Base-by-base conservation (phyloP, 2,797 vertebrate genomes). In the Capromys pilorides region DNA sequence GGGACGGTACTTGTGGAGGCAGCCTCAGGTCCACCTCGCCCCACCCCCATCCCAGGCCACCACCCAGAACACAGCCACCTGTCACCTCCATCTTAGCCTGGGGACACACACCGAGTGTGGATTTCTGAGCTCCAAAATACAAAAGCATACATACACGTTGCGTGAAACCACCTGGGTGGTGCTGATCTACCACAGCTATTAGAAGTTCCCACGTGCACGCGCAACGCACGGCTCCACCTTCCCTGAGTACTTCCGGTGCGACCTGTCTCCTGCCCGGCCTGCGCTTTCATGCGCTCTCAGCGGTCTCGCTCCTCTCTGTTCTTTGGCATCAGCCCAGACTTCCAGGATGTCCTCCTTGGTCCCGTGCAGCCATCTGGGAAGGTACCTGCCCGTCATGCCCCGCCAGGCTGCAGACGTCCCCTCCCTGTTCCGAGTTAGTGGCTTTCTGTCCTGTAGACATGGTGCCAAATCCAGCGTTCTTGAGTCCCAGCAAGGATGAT, bases 221-320 rank as follows among this genome's bases (percentile, higher is more conserved):
- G 0, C 66, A 2, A n/a, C 2, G 6, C 21, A 9, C 9, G 6
- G 13, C 0, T 26, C 75, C 1, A 26, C 6, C 57, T 85, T 39
- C 3, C 14, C 81, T 31, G 2, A 33, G 9, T 4, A 6, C 24
- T 10, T 51, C 22, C 45, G 1, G 61, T 77, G 7, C 31, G 21
- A 49, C 77, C 45, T 26, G 36, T 5, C 59, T 1, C 21, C 51
- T 12, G 24, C 33, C 54, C 36, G 33, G 16, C 7, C 14, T 3
- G 64, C 5, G 33, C 41, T 28, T 51, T 6, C 31, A 24, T 24
- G 2, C 9, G 19, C 26, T 91, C 69, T 24, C 10, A 66, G 57
- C 77, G 33, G 11, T 39, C 41, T 36, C 1, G 69, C 61, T 26
- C 51, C 59, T 81, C n/a, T 19, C 7, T 2, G 0, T 28, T 33